Conservation (phyloP, 2,797 vertebrate species). For the Cottoperca gobio region DNA sequence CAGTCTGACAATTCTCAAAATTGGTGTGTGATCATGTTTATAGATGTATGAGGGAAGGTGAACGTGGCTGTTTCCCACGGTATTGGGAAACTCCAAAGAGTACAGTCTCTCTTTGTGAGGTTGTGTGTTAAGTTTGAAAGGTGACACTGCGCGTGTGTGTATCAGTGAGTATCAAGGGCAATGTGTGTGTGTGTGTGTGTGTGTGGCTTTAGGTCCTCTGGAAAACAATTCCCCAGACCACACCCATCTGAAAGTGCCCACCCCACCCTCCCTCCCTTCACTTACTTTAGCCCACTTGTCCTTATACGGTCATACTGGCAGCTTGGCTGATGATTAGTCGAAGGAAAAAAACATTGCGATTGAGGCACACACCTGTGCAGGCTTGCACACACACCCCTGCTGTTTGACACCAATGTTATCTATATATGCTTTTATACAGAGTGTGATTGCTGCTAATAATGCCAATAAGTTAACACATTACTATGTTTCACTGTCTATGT, state of each 20-base stretch:
- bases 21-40: neutral
- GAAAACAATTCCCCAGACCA: conserved; percentile 48
- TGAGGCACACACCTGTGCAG: conserved; percentile 52
- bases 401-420: neutral
- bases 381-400: conserved; percentile 7
- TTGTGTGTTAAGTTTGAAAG: neutral
- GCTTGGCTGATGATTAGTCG: conserved; percentile 66
- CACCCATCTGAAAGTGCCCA: conserved; percentile 44
- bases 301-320: conserved; percentile 72
- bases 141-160: neutral
- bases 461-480: neutral
- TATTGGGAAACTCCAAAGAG: neutral
- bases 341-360: conserved; percentile 16
- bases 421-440: neutral
- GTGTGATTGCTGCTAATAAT: neutral
- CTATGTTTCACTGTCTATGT: neutral
- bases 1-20: neutral
- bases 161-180: neutral
- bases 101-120: neutral
- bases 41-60: neutral
- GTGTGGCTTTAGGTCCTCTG: conserved; percentile 4
- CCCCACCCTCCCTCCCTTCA: neutral
- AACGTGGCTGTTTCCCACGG: neutral
- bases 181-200: neutral
- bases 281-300: conserved; percentile 43